phyloP scores from a whole-genome alignment of 2,113 vertebrate species.

The Chunga burmeisteri region DNA sequence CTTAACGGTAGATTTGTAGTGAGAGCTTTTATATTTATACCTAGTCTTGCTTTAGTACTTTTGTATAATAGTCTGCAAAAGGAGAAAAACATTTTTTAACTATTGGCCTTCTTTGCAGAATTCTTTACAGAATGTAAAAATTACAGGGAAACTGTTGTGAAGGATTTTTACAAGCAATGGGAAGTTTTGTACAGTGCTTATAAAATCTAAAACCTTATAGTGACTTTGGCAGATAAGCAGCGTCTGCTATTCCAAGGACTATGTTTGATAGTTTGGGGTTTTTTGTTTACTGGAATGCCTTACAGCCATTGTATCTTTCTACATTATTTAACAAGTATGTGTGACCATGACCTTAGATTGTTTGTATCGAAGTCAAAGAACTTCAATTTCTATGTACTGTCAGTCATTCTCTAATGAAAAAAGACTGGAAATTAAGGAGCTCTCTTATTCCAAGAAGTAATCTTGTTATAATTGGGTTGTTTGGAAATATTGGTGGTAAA shows the following conservation, averaged over 20 bases:
- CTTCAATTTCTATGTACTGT: background rate
- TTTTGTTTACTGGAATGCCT: background rate
- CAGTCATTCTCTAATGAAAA: background rate
- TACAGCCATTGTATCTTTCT: background rate
- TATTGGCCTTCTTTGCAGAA: background rate
- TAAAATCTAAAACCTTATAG: background rate
- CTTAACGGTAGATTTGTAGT: background rate
- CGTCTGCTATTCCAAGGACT: background rate
- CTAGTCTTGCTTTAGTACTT: background rate
- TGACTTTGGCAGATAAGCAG: background rate
- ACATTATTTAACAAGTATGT: background rate
- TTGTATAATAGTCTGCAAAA: background rate
- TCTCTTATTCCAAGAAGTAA: background rate
- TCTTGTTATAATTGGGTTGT: background rate
- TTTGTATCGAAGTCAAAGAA: background rate
- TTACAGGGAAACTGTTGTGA: background rate
- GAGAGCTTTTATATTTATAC: background rate
- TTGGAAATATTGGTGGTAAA: background rate
- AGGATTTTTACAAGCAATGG: background rate
- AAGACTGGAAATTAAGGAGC: background rate
- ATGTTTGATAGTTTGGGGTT: background rate
- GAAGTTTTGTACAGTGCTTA: background rate
- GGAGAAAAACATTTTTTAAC: fast-evolving
- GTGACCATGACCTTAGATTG: background rate
- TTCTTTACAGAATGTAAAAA: background rate